Conservation (phyloP, 2,113 vertebrate genomes). For the Paratilapia polleni region DNA sequence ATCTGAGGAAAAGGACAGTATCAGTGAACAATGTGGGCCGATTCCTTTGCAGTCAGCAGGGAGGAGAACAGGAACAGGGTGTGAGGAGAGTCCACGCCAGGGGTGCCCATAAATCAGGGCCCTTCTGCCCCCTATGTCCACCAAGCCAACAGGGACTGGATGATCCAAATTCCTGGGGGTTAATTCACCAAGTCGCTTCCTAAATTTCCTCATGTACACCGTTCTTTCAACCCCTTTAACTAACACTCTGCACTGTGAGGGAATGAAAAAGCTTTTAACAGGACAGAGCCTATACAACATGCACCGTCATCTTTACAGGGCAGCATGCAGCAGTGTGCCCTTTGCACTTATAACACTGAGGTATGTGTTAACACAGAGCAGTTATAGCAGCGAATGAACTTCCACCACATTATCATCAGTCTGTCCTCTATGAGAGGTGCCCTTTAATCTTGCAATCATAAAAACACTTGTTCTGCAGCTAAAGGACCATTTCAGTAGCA, state of each 20-base stretch:
- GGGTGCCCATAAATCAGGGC: conserved; percentile 82
- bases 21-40: conserved; percentile 30
- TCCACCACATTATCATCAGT: conserved; percentile 46
- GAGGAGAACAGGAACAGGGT: conserved; percentile 76
- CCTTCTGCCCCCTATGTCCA: conserved; percentile 75
- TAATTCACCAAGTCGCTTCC: conserved; percentile 79
- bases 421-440: conserved; percentile 46
- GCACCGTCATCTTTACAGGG: conserved; percentile 12
- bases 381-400: conserved; percentile 58
- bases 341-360: conserved; percentile 72
- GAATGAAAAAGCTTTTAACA: conserved; percentile 38
- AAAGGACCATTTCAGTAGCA: conserved; percentile 5
- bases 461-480: conserved; percentile 58
- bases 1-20: background rate
- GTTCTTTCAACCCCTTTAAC: conserved; percentile 31
- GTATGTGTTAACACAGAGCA: conserved; percentile 55
- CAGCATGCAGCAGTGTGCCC: conserved; percentile 53
- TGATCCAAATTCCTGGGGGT: conserved; percentile 83
- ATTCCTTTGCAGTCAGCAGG: conserved; percentile 53
- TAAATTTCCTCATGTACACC: conserved; percentile 67
- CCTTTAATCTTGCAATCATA: conserved; percentile 69
- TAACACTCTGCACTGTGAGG: conserved; percentile 27
- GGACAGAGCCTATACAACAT: conserved; percentile 11
- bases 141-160: conserved; percentile 74
- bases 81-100: conserved; percentile 74